A percentile compares a stretch with the other conserved stretches of the same genome.
These are phyloP conservation scores for Tetrax tetrax DNA, from an alignment of 2,113 vertebrate genomes.

Conservation along the genomic window DNA sequence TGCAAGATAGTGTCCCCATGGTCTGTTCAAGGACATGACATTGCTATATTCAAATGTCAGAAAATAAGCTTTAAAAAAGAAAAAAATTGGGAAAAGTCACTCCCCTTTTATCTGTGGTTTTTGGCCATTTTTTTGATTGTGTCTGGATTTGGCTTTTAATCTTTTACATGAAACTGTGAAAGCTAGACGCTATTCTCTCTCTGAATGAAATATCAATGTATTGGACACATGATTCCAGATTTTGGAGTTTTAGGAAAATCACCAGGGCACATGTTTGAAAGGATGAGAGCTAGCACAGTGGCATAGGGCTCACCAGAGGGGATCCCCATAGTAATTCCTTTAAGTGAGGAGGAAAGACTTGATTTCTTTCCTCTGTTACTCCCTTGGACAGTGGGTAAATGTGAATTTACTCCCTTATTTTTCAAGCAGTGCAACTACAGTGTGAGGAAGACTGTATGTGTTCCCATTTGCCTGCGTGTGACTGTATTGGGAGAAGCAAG, in stretches of 20 bases:
- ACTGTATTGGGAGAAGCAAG: background rate
- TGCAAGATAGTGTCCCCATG: fast-evolving
- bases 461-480: background rate
- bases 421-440: background rate
- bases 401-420: background rate
- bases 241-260: background rate
- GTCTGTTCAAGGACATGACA: background rate
- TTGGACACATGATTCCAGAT: background rate
- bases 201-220: background rate
- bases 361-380: background rate
- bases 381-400: background rate
- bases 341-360: background rate
- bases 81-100: background rate
- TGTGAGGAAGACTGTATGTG: background rate
- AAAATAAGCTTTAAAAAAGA: background rate
- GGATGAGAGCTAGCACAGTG: background rate
- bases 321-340: background rate
- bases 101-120: background rate
- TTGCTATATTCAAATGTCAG: background rate
- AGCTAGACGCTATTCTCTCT: background rate
- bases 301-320: background rate
- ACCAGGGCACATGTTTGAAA: background rate
- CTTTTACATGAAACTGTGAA: background rate
- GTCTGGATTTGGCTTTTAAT: background rate
- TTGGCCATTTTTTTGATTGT: background rate